Conservation (phyloP, 2,113 vertebrate species). For the Prolemur simus region DNA sequence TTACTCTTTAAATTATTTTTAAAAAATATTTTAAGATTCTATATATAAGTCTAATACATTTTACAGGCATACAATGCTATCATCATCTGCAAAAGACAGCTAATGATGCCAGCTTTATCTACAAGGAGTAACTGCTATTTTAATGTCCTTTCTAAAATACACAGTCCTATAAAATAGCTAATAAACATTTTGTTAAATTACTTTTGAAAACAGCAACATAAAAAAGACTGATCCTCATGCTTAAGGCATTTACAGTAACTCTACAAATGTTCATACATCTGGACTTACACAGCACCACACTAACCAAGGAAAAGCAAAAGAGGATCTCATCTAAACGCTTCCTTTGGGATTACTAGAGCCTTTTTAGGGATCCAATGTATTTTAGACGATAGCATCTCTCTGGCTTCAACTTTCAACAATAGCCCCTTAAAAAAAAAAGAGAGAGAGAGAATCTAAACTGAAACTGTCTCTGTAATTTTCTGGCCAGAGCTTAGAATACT, state of each 20-base stretch:
- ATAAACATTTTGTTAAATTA: neutral
- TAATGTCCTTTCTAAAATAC: slow-evolving; percentile 7
- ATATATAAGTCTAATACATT: neutral
- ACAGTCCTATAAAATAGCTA: neutral
- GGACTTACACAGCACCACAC: neutral
- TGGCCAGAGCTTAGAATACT: slow-evolving; percentile 42
- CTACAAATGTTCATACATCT: neutral
- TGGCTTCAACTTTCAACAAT: slow-evolving; percentile 42
- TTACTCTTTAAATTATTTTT: neutral
- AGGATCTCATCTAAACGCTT: neutral
- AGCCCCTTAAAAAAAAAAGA: neutral
- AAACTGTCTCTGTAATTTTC: slow-evolving; percentile 31
- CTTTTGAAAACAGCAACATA: slow-evolving; percentile 45
- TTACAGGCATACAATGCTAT: neutral
- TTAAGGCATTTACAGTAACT: neutral
- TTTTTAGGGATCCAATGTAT: neutral
- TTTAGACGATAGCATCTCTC: slow-evolving; percentile 29
- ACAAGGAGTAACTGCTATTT: neutral
- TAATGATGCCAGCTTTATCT: neutral
- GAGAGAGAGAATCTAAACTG: neutral
- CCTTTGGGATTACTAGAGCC: neutral
- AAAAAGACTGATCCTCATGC: neutral
- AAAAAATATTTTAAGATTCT: neutral
- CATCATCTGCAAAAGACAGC: neutral
- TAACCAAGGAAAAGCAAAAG: neutral